phyloP scores from a whole-genome alignment of 2,797 vertebrate genomes.

The Rhincodon typus region DNA sequence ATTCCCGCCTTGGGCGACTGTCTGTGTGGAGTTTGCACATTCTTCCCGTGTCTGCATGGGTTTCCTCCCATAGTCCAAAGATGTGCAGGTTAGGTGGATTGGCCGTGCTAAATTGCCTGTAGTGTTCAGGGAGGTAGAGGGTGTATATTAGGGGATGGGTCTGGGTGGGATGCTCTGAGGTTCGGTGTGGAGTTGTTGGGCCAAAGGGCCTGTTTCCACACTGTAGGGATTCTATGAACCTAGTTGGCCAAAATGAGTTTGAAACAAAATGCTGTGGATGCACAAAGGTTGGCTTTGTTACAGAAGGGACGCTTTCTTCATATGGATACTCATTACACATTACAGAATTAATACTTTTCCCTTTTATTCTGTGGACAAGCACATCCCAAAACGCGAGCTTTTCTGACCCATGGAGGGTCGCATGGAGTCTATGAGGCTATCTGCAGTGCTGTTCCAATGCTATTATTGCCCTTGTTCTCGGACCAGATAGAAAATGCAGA shows the following conservation, averaged over 20 bases:
- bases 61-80: too few relatives aligned
- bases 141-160: too few relatives aligned
- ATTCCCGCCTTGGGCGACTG: too few relatives aligned
- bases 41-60: too few relatives aligned
- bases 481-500: slow-evolving; percentile 82
- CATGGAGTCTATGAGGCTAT: slow-evolving; percentile 83
- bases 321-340: background rate
- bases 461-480: slow-evolving; percentile 73
- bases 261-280: too few relatives aligned
- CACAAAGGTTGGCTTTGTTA: background rate
- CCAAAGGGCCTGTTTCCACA: too few relatives aligned
- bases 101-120: background rate
- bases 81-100: too few relatives aligned
- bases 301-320: background rate
- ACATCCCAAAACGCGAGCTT: slow-evolving; percentile 76
- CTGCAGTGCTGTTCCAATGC: slow-evolving; percentile 81
- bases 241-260: too few relatives aligned
- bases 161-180: too few relatives aligned
- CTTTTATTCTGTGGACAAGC: slow-evolving; percentile 44
- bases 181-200: too few relatives aligned
- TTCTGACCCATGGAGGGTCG: slow-evolving; percentile 83
- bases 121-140: background rate
- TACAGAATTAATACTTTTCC: background rate
- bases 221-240: too few relatives aligned
- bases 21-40: too few relatives aligned